Conservation (phyloP, 1,140 invertebrate genomes). For the Drosophila pruinosa region DNA sequence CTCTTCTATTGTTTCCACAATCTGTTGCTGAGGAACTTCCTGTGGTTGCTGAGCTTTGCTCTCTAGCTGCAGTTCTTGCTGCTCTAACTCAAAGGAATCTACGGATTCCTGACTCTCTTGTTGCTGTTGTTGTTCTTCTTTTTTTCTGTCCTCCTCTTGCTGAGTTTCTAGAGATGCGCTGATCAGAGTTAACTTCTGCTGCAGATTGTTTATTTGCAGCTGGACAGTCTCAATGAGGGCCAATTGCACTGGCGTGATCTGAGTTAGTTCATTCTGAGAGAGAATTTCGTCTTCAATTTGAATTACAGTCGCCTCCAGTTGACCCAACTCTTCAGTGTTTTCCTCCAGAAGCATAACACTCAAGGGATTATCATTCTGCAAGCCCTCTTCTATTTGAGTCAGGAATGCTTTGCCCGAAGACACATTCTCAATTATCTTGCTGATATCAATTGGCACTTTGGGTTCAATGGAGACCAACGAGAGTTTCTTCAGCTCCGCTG, state of each 20-base stretch:
- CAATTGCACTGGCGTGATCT: constrained; percentile 50
- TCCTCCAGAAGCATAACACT: constrained; percentile 49
- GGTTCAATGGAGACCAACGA: background rate
- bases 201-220: constrained; percentile 47
- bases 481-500: constrained; percentile 52
- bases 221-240: constrained; percentile 55
- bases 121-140: background rate
- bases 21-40: background rate
- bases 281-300: constrained; percentile 69
- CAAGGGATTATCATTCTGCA: constrained; percentile 50
- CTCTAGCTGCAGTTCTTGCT: background rate
- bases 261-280: constrained; percentile 43
- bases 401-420: constrained; percentile 61
- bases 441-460: constrained; percentile 44
- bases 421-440: constrained; percentile 57
- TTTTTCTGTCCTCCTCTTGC: background rate
- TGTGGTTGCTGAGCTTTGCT: background rate
- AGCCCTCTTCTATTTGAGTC: constrained; percentile 59
- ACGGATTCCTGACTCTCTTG: background rate
- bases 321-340: constrained; percentile 50
- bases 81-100: background rate
- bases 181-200: constrained; percentile 45
- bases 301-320: constrained; percentile 53
- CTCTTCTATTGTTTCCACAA: constrained; percentile 9
- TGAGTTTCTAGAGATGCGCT: constrained; percentile 1